Evolutionary conservation across 1,140 invertebrate genomes (phyloP).

Genomic region (Ctenoplectra terminalis): DNA sequence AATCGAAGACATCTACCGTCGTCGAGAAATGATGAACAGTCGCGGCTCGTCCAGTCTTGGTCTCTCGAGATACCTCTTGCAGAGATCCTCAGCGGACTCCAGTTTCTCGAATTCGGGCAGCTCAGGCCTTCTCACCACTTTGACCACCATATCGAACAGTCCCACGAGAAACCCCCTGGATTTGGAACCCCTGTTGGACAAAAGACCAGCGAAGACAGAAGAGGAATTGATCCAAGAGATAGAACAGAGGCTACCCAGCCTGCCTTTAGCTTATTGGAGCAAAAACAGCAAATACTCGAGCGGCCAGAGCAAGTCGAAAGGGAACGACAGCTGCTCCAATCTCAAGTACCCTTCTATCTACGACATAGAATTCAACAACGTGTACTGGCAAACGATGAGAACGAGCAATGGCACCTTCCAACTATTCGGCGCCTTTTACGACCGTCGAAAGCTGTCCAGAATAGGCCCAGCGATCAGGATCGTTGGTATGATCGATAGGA

Average conservation of each 20-base stretch:
- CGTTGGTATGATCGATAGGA: constrained; percentile 95
- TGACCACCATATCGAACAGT: constrained; percentile 68
- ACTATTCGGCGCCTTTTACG: constrained; percentile 94
- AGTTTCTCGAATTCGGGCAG: constrained; percentile 59
- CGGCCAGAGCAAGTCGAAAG: constrained; percentile 69
- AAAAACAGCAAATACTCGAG: constrained; percentile 87
- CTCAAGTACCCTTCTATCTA: constrained; percentile 91
- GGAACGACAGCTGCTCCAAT: constrained; percentile 88
- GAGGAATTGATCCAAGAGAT: constrained; percentile 90
- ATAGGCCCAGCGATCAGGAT: constrained; percentile 92
- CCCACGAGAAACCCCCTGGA: constrained; percentile 73
- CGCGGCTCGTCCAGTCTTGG: constrained; percentile 79
- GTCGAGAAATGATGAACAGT: constrained; percentile 69
- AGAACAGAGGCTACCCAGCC: constrained; percentile 89
- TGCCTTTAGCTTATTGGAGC: constrained; percentile 93
- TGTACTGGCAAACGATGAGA: constrained; percentile 93
- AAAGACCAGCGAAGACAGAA: constrained; percentile 87
- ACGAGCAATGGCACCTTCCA: constrained; percentile 94
- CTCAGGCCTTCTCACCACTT: constrained; percentile 56
- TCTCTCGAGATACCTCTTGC: constrained; percentile 76
- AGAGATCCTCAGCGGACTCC: constrained; percentile 65
- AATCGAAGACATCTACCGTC: constrained; percentile 57
- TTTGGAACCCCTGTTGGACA: constrained; percentile 85
- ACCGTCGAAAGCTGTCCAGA: constrained; percentile 89
- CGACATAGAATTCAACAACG: constrained; percentile 95